Percentiles rank a stretch among this genome's conserved stretches.
Evolutionary conservation across 2,797 vertebrate genomes (phyloP).

Genomic region (Sphaeramia orbicularis): DNA sequence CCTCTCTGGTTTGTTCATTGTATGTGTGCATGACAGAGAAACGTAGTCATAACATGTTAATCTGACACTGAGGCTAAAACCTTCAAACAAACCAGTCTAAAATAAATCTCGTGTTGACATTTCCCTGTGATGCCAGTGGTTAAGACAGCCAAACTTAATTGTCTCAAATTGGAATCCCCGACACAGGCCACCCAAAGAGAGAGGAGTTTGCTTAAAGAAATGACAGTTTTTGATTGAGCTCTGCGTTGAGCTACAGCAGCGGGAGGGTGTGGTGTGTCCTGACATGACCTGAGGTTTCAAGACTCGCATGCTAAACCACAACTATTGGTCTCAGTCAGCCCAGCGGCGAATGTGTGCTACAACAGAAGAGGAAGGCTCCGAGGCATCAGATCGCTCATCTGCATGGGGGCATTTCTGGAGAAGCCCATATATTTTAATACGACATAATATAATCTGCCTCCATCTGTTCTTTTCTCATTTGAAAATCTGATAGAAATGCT

Average conservation of each 20-base stretch:
- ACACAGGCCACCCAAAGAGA: conserved; percentile 54
- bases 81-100: conserved; percentile 10
- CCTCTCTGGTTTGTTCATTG: conserved; percentile 21
- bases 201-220: conserved; percentile 29
- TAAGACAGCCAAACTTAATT: conserved; percentile 23
- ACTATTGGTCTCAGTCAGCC: conserved; percentile 62
- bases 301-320: conserved; percentile 67
- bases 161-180: conserved; percentile 40
- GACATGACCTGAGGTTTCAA: conserved; percentile 60
- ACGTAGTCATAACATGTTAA: conserved; percentile 14
- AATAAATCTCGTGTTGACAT: conserved; percentile 35
- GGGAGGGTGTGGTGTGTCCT: conserved; percentile 72
- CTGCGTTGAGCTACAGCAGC: conserved; percentile 35
- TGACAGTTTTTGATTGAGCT: conserved; percentile 60
- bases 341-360: conserved; percentile 45
- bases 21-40: conserved; percentile 8
- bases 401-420: conserved; percentile 60
- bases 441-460: conserved; percentile 55
- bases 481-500: conserved; percentile 64
- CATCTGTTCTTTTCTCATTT: conserved; percentile 47
- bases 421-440: conserved; percentile 54
- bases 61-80: conserved; percentile 22
- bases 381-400: conserved; percentile 51
- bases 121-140: conserved; percentile 3
- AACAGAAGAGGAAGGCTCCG: conserved; percentile 31